Conservation (phyloP, 2,888 invertebrate species). For the Phrixothrix hirtus region DNA sequence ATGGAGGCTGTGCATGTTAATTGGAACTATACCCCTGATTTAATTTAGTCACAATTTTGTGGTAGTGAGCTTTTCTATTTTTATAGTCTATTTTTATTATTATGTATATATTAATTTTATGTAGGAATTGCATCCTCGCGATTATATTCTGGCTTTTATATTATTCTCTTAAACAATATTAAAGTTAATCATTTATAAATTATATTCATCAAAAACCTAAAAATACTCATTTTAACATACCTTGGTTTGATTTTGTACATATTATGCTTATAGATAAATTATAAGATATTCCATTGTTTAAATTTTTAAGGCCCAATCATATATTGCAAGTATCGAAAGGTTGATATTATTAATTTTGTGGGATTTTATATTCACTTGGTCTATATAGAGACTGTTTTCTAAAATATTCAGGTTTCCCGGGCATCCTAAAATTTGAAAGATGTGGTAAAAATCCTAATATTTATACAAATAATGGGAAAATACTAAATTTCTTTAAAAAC, state of each 20-base stretch:
- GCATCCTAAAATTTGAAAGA: no score
- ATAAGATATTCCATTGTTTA: no score
- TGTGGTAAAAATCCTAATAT: no score
- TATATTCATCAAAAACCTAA: not conserved
- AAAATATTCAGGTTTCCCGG: no score
- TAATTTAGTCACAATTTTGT: conserved; percentile 25
- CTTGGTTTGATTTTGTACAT: not conserved
- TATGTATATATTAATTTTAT: conserved; percentile 9
- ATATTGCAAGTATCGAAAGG: no score
- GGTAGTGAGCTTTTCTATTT: conserved; percentile 25
- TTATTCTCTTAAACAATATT: not conserved
- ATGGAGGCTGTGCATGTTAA: conserved; percentile 92
- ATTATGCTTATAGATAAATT: no score
- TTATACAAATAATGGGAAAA: no score
- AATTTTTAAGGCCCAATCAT: no score
- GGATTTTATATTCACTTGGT: no score
- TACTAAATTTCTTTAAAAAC: no score
- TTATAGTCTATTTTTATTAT: conserved; percentile 31
- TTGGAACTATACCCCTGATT: conserved; percentile 21
- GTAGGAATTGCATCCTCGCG: not conserved
- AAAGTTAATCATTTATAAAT: not conserved
- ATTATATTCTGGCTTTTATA: conserved; percentile 1
- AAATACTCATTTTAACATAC: not conserved
- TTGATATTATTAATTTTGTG: not conserved
- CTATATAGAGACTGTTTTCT: no score